These are phyloP conservation scores for Vollenhovia emeryi DNA, from an alignment of 1,140 invertebrate species.

Conservation along the genomic window DNA sequence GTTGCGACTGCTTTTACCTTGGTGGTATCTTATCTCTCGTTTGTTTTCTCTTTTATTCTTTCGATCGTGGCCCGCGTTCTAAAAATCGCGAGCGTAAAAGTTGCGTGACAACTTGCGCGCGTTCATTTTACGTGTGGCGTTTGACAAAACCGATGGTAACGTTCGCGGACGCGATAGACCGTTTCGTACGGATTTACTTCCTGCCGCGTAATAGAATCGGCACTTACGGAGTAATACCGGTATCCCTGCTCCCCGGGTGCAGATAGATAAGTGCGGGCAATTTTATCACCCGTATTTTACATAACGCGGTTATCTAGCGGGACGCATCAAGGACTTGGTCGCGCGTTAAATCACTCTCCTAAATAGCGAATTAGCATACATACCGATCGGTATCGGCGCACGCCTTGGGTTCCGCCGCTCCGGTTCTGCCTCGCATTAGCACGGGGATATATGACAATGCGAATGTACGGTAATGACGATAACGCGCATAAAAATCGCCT, in stretches of 20 bases:
- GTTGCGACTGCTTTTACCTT: too few relatives aligned
- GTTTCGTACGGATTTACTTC: slow-evolving; percentile 27
- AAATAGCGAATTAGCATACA: slow-evolving; percentile 77
- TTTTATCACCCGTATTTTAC: slow-evolving; percentile 39
- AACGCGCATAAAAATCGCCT: slow-evolving; percentile 70
- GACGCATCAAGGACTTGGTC: slow-evolving; percentile 25
- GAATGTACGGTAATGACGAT: slow-evolving; percentile 55
- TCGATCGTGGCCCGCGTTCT: not conserved
- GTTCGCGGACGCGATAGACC: slow-evolving; percentile 8
- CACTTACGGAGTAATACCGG: slow-evolving; percentile 19
- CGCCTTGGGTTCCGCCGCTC: slow-evolving; percentile 51
- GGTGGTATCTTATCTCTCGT: too few relatives aligned
- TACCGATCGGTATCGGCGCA: slow-evolving; percentile 70
- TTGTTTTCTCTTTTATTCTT: not conserved
- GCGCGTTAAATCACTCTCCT: slow-evolving; percentile 74
- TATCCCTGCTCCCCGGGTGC: not conserved
- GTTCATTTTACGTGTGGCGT: not conserved
- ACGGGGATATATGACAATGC: slow-evolving; percentile 40
- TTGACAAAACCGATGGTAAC: not conserved
- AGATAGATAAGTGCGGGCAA: not conserved
- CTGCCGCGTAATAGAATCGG: not conserved
- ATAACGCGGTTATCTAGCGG: slow-evolving; percentile 41
- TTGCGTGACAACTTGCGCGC: not conserved
- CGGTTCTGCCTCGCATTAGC: slow-evolving; percentile 52
- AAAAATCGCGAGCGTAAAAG: not conserved